Base-by-base conservation (phyloP, 2,797 vertebrate species). In the Aythya fuligula region DNA sequence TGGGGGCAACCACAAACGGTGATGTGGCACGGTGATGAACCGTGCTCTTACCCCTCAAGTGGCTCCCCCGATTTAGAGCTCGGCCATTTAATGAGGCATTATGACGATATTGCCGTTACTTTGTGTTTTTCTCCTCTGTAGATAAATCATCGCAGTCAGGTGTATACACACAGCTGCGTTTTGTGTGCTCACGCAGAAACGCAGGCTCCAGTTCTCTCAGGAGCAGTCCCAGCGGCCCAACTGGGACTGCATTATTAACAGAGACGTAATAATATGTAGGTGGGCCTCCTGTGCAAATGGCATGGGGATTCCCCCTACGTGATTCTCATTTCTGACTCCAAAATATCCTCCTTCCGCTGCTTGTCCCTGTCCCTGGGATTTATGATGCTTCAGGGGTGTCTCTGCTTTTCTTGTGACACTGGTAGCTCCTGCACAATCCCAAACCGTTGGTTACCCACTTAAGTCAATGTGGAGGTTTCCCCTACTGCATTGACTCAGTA, bases 151-250 rank as follows among this genome's bases (percentile, higher is more conserved):
- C 89, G 32, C 61, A 85, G 45, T 53, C 61, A 90, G 86, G 41
- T 65, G 49, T 65, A 69, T 27, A 82, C 49, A 87, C 78, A 83
- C 54, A 91, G 90, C 85, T 94, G 90, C 76, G 79, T 90, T 89
- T 77, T 70, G 67, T 76, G 56, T 96, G 58, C 57, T 95, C 62
- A 60, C 0, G 0, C 22, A 78, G 75, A 91, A 89, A 77, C 0
- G 0, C n/a, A 82, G 85, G 38, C 71, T 79, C 66, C 56, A 25
- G 25, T 28, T 74, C 72, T 62, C 65, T 65, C 56, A 86, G 91
- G 45, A 93, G 18, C 13, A 60, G 56, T 64, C 79, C 81, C 87
- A 94, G 67, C 73, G 73, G 56, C 64, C 70, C 85, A 53, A 2
- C 56, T 51, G 77, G 86, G 43, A 43, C 62, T 58, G 28, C 6